Percentiles rank a stretch among this genome's conserved stretches.
Conservation (phyloP, 2,888 invertebrate genomes). For the Acleris sparsana region DNA sequence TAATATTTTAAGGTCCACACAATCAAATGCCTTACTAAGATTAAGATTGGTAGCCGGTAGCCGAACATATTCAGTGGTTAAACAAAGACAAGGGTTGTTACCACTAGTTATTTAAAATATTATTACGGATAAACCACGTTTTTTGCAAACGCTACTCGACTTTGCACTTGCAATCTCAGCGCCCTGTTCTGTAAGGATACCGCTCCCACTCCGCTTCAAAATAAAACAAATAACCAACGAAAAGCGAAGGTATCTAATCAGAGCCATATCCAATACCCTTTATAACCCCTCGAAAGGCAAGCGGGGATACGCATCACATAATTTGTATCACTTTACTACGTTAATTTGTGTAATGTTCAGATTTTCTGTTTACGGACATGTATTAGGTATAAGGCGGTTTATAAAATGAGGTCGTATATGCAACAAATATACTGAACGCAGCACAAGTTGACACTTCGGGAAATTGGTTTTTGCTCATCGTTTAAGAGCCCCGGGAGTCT, state of each 20-base stretch:
- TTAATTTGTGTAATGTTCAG: constrained; percentile 24
- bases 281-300: constrained; percentile 4
- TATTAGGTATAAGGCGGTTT: not conserved
- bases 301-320: constrained; percentile 63
- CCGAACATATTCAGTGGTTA: too few relatives aligned
- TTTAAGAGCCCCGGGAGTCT: not conserved
- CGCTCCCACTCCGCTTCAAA: constrained; percentile 66
- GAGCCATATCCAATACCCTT: constrained; percentile 69
- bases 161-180: constrained; percentile 69
- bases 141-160: constrained; percentile 59
- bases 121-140: not conserved
- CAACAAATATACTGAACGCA: constrained; percentile 9
- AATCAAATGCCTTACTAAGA: too few relatives aligned
- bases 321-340: constrained; percentile 66
- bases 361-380: not conserved
- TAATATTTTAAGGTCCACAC: too few relatives aligned
- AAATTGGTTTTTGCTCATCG: constrained; percentile 7
- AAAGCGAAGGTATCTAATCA: constrained; percentile 56
- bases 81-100: too few relatives aligned
- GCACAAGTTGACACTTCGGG: constrained; percentile 1
- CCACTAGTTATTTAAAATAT: too few relatives aligned
- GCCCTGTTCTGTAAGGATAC: constrained; percentile 67
- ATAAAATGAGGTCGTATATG: constrained; percentile 2
- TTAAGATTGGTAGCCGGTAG: too few relatives aligned
- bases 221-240: constrained; percentile 61